phyloP scores from a whole-genome alignment of 2,797 vertebrate genomes.

The Triplophysa bombifrons region DNA sequence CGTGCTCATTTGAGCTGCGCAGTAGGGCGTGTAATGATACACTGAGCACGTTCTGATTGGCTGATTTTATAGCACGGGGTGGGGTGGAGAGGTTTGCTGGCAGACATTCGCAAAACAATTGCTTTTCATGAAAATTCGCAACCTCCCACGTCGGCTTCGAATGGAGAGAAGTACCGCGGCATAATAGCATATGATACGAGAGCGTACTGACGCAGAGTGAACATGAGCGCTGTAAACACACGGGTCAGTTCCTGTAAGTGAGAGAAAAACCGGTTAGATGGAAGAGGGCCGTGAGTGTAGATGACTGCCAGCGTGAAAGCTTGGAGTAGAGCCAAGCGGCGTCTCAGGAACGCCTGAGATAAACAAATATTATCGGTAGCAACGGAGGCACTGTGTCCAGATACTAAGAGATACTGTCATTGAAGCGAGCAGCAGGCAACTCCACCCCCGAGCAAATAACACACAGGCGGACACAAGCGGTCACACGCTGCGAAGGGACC shows the following conservation, averaged over 20 bases:
- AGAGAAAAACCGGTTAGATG: slow-evolving; percentile 6
- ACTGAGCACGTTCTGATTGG: slow-evolving; percentile 65
- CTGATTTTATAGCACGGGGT: slow-evolving; percentile 56
- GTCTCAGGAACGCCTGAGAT: slow-evolving; percentile 57
- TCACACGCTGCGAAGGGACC: slow-evolving; percentile 28
- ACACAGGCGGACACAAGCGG: slow-evolving; percentile 69
- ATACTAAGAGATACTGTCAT: slow-evolving; percentile 81
- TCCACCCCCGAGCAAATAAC: slow-evolving; percentile 70
- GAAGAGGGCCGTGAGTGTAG: slow-evolving; percentile 22
- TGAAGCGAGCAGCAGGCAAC: slow-evolving; percentile 76
- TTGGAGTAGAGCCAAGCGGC: slow-evolving; percentile 33
- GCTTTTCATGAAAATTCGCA: slow-evolving; percentile 28
- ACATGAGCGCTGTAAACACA: background rate
- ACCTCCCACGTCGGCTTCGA: background rate
- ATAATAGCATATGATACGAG: background rate
- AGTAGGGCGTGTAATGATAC: slow-evolving; percentile 63
- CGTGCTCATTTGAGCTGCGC: slow-evolving; percentile 68
- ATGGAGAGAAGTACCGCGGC: background rate
- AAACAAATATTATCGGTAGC: slow-evolving; percentile 78
- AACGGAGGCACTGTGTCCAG: slow-evolving; percentile 76
- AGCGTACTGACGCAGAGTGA: slow-evolving; percentile 2
- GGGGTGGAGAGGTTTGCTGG: slow-evolving; percentile 54
- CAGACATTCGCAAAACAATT: slow-evolving; percentile 10
- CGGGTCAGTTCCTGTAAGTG: slow-evolving; percentile 7
- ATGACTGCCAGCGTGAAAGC: background rate